These are phyloP conservation scores for Lutjanus argentimaculatus DNA, from an alignment of 2,797 vertebrate species.

Conservation along the genomic window DNA sequence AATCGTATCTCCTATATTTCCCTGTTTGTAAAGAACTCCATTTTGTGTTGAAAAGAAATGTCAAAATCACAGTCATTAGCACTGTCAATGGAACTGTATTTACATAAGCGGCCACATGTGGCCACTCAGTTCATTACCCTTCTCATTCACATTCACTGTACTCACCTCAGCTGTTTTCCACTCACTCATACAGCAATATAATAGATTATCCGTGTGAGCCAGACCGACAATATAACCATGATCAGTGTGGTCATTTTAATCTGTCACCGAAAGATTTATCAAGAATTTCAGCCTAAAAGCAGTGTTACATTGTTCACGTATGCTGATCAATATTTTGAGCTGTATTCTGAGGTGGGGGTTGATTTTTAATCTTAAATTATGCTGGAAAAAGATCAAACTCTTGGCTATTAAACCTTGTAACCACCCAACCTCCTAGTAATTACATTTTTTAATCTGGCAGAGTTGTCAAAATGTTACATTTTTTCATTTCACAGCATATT, in stretches of 20 bases:
- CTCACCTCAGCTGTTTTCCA: neutral
- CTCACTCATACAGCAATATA: neutral
- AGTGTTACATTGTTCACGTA: too few relatives aligned
- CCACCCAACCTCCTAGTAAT: too few relatives aligned
- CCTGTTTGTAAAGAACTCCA: neutral
- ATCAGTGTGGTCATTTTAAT: neutral
- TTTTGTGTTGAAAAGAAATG: neutral
- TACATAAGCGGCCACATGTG: neutral
- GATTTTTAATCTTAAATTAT: too few relatives aligned
- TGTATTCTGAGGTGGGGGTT: too few relatives aligned
- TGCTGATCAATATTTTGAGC: too few relatives aligned
- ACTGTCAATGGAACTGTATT: neutral
- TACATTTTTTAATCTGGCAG: too few relatives aligned
- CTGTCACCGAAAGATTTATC: too few relatives aligned
- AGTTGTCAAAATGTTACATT: too few relatives aligned
- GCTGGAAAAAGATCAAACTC: too few relatives aligned
- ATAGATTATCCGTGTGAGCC: neutral
- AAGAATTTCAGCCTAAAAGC: neutral
- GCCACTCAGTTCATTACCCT: slow-evolving; percentile 3
- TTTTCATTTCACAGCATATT: too few relatives aligned
- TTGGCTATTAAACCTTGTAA: too few relatives aligned
- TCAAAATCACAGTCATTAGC: neutral
- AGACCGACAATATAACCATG: neutral
- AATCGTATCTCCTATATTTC: neutral
- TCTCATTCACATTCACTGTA: neutral